A percentile compares a stretch with the other conserved stretches of the same genome.
Evolutionary conservation across 2,797 vertebrate genomes (phyloP).

Genomic region (Phalanger gymnotis): DNA sequence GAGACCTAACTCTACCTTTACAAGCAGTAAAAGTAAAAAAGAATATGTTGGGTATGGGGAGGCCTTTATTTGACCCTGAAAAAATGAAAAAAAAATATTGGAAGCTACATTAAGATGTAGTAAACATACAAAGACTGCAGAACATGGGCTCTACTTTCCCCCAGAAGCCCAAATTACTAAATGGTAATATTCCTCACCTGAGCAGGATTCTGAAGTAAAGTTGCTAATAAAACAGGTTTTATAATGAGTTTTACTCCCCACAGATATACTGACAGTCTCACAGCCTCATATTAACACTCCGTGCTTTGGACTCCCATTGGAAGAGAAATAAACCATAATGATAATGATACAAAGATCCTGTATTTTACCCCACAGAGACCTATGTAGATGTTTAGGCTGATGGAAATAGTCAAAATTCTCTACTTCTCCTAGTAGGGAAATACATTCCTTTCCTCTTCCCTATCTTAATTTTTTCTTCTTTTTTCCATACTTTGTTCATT

Average conservation of each 20-base stretch:
- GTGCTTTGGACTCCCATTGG: background rate
- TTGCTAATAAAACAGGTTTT: background rate
- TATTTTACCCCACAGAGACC: background rate
- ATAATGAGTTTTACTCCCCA: background rate
- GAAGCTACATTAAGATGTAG: too few species aligned
- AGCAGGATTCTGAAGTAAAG: background rate
- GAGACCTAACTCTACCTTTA: background rate
- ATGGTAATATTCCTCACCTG: too few species aligned
- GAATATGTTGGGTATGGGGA: background rate
- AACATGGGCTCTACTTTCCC: too few species aligned
- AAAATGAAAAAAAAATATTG: too few species aligned
- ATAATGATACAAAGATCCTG: background rate
- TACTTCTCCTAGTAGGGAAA: background rate
- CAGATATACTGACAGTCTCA: background rate
- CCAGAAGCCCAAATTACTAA: too few species aligned
- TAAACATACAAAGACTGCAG: too few species aligned
- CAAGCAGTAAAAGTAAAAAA: background rate
- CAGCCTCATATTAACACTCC: background rate
- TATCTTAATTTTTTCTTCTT: background rate
- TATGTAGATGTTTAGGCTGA: background rate
- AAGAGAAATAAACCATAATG: background rate
- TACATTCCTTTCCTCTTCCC: background rate
- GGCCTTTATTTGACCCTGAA: background rate
- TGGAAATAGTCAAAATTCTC: background rate
- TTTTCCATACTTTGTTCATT: background rate